These are phyloP conservation scores for Perognathus longimembris DNA, from an alignment of 2,113 vertebrate genomes.

Conservation along the genomic window DNA sequence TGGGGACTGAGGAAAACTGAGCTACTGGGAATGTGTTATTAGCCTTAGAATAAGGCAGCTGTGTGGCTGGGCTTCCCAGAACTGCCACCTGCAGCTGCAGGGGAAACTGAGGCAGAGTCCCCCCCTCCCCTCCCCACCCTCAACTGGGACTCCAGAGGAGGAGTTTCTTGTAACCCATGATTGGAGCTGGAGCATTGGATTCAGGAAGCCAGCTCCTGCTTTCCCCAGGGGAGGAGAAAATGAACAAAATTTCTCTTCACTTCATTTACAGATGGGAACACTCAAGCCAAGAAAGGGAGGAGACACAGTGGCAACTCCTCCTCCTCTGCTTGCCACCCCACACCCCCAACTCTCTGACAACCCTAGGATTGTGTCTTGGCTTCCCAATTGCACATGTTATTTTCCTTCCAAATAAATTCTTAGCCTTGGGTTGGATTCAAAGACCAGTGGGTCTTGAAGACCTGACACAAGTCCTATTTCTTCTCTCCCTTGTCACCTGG, in stretches of 20 bases:
- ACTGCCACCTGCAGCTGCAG: slow-evolving; percentile 59
- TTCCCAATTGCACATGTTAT: neutral
- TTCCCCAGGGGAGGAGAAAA: neutral
- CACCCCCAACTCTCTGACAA: neutral
- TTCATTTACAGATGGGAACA: slow-evolving; percentile 10
- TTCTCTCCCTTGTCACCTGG: neutral
- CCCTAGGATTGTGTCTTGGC: neutral
- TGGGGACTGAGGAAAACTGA: slow-evolving; percentile 70
- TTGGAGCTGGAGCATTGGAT: neutral
- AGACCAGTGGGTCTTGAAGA: neutral
- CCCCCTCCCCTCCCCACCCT: neutral
- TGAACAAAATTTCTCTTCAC: neutral
- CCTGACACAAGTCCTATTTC: neutral
- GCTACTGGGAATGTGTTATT: slow-evolving; percentile 63
- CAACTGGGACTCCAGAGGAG: neutral
- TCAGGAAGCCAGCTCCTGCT: neutral
- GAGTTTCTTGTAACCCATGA: slow-evolving; percentile 6
- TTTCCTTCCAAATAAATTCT: neutral
- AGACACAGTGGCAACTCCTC: neutral
- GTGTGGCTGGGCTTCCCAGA: slow-evolving; percentile 68
- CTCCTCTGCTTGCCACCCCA: fast-evolving
- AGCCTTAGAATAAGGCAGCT: slow-evolving; percentile 55
- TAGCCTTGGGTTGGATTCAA: neutral
- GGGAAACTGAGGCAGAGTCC: slow-evolving; percentile 73
- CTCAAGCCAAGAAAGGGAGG: neutral